A percentile compares a stretch with the other conserved stretches of the same genome.
Conservation (phyloP, 2,113 vertebrate species). For the Microcebus ravelobensis region DNA sequence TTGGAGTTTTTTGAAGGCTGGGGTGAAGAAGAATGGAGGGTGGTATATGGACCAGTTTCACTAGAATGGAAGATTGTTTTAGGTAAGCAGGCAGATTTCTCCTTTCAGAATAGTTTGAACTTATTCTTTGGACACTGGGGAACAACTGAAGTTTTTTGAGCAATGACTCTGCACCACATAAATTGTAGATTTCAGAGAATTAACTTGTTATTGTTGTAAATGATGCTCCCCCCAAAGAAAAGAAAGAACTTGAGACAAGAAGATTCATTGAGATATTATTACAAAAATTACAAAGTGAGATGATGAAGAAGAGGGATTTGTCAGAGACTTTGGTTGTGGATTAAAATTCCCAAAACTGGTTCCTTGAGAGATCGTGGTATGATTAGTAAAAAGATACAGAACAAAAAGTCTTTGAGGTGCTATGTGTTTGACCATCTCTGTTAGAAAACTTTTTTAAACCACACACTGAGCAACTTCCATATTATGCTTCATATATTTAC, state of each 20-base stretch:
- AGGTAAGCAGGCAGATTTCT: not conserved
- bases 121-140: not conserved
- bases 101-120: not conserved
- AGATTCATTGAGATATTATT: not conserved
- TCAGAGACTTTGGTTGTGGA: not conserved
- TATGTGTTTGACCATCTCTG: slow-evolving; percentile 26
- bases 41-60: not conserved
- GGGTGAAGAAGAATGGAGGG: not conserved
- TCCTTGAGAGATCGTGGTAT: not conserved
- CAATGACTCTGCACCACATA: not conserved
- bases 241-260: not conserved
- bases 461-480: slow-evolving; percentile 44
- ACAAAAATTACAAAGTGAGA: not conserved
- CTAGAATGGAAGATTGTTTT: not conserved
- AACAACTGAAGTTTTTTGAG: not conserved
- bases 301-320: not conserved
- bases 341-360: not conserved
- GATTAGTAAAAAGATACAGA: not conserved
- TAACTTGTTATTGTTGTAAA: not conserved
- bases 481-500: slow-evolving; percentile 58
- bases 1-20: not conserved
- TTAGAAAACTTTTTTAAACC: slow-evolving; percentile 43
- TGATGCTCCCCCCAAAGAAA: too few species aligned
- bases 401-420: slow-evolving; percentile 65
- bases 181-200: not conserved